Evolutionary conservation across 2,113 vertebrate genomes (phyloP), one percentile per base, ranked within the genome.

Genomic region (Indicator indicator): DNA sequence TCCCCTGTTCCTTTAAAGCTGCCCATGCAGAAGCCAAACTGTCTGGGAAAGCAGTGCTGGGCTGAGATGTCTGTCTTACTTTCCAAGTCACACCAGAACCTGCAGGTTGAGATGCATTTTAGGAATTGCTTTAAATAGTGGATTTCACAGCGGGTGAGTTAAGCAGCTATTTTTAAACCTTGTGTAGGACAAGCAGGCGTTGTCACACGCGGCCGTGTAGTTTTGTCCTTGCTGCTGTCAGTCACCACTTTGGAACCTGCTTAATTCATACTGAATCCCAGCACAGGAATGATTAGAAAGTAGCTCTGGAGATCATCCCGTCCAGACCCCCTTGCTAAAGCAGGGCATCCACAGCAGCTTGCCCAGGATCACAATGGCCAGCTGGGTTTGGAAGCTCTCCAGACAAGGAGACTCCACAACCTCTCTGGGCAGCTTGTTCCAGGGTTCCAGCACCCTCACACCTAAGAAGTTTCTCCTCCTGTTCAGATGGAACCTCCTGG

Each of bases 31-130:
- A 28, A 71, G 5, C 56, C 73, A 24, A 5, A 30, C 60, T 0
- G 4, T 19, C 77, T 33, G 65, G 59, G 69, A 4, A 38, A 48
- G 5, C 24, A 5, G 46, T 0, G 1, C 5, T 1, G 0, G 2
- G 68, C 16, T 20, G 52, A 27, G 18, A 24, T 2, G 7, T 7
- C 33, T 8, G 6, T 19, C 55, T 79, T 38, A 2, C 1, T 4
- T 62, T 46, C 44, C 68, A 59, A 16, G 63, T 9, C 60, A 1
- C 4, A 33, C 23, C 48, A 1, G 38, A 60, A 6, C n/a, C 1
- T n/a, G 15, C 42, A 33, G 7, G 0, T 33, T 2, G 6, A 77
- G 87, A 52, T 56, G 48, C 21, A 0, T 63, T 91, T 73, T 12
- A 56, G 93, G 73, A 60, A 70, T 52, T 10, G 9, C 88, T 86